Percentiles rank a stretch among this genome's conserved stretches.
Conservation (phyloP, 2,113 vertebrate species). For the Smithornis capensis region DNA sequence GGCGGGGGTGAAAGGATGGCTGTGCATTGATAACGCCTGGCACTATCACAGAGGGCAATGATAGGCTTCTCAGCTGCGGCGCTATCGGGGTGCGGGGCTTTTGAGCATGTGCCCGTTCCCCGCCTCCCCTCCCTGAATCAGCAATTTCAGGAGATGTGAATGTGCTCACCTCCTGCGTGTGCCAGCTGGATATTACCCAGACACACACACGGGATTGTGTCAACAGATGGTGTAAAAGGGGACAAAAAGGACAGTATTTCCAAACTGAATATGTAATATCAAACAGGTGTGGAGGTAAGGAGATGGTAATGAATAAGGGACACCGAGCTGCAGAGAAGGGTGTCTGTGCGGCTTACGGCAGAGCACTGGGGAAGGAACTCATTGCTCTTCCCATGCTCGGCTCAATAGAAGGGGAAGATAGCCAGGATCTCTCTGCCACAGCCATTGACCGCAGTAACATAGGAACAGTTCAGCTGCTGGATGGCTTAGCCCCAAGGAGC, state of each 20-base stretch:
- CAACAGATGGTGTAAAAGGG: slow-evolving; percentile 70
- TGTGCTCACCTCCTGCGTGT: slow-evolving; percentile 20
- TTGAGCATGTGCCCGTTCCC: neutral
- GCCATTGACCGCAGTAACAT: neutral
- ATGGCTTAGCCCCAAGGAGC: neutral
- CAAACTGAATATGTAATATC: slow-evolving; percentile 45
- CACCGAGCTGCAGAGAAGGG: neutral
- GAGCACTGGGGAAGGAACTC: neutral
- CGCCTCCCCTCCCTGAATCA: neutral
- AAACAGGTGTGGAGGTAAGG: slow-evolving; percentile 60
- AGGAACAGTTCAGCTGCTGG: neutral
- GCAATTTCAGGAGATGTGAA: slow-evolving; percentile 27
- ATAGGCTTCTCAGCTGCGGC: slow-evolving; percentile 22
- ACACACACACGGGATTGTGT: slow-evolving; percentile 28
- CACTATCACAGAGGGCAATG: slow-evolving; percentile 1
- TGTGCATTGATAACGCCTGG: slow-evolving; percentile 62
- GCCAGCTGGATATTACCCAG: slow-evolving; percentile 62
- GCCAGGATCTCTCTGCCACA: neutral
- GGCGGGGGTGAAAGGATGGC: neutral
- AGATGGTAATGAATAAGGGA: slow-evolving; percentile 6
- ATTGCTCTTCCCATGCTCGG: rapidly evolving
- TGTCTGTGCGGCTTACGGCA: rapidly evolving
- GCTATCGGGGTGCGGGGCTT: neutral
- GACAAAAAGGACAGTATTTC: slow-evolving; percentile 48
- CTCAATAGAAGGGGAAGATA: neutral